Conservation (phyloP, 2,113 vertebrate genomes). For the Telmatochromis bifrenatus region DNA sequence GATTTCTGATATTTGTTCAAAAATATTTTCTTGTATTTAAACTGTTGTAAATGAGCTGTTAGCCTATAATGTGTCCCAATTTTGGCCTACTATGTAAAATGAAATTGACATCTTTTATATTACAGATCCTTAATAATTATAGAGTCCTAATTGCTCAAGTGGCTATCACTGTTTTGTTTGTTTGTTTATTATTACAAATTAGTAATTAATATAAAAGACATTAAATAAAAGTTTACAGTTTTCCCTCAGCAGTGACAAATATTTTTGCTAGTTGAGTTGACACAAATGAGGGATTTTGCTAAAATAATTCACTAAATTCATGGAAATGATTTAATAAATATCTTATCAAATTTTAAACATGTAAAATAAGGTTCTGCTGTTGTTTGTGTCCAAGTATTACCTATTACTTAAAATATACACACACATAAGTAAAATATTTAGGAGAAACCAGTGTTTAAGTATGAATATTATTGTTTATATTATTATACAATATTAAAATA, state of each 20-base stretch:
- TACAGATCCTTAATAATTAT: not conserved
- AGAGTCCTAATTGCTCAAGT: not conserved
- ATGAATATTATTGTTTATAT: not conserved
- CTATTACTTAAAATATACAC: not conserved
- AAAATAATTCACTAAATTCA: not conserved
- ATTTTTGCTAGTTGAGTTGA: not conserved
- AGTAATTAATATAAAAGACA: not conserved
- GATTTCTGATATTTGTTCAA: not conserved
- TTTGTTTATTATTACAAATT: not conserved
- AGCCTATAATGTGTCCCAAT: not conserved
- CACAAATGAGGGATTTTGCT: not conserved
- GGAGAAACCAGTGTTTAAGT: not conserved
- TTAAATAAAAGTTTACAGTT: not conserved
- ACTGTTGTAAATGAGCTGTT: not conserved
- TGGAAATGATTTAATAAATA: not conserved
- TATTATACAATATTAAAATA: not conserved
- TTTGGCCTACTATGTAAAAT: not conserved
- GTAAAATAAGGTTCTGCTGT: not conserved
- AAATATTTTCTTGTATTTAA: not conserved
- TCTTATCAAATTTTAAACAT: not conserved
- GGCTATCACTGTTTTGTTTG: not conserved
- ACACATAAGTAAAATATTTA: not conserved
- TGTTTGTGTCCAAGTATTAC: not conserved
- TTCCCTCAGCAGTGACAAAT: not conserved
- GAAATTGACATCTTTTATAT: not conserved